Percentiles rank a stretch among this genome's conserved stretches.
These are phyloP conservation scores for Scaptomyza cyrtandrae DNA, from an alignment of 2,888 invertebrate species.

Conservation along the genomic window DNA sequence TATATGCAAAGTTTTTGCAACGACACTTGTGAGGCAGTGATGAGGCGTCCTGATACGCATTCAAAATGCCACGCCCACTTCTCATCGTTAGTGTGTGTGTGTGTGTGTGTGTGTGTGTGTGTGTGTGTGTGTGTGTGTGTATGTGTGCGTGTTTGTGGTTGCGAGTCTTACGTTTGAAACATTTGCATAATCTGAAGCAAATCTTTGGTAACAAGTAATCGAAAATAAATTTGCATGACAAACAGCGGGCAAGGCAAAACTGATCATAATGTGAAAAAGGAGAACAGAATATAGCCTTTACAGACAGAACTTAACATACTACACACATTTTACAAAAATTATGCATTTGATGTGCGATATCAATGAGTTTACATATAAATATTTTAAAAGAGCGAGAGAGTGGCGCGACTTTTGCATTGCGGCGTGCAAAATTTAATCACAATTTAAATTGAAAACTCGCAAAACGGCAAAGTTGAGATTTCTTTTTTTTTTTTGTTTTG, in stretches of 20 bases:
- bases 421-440: slow-evolving; percentile 69
- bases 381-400: background rate
- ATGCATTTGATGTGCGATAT: slow-evolving; percentile 54
- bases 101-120: background rate
- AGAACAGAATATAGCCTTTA: slow-evolving; percentile 17
- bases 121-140: background rate
- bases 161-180: slow-evolving; percentile 48
- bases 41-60: slow-evolving; percentile 24
- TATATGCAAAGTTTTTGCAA: slow-evolving; percentile 69
- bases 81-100: background rate
- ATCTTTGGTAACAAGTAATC: slow-evolving; percentile 82
- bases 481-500: no score
- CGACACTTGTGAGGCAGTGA: slow-evolving; percentile 69
- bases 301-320: slow-evolving; percentile 22
- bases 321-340: slow-evolving; percentile 32
- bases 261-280: slow-evolving; percentile 19
- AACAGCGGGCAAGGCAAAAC: slow-evolving; percentile 59
- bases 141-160: background rate
- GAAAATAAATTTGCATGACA: slow-evolving; percentile 81
- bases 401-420: slow-evolving; percentile 52
- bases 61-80: slow-evolving; percentile 15
- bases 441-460: slow-evolving; percentile 72
- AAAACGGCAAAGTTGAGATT: slow-evolving; percentile 28
- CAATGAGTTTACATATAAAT: slow-evolving; percentile 45
- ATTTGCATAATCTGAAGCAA: slow-evolving; percentile 77